Percentiles rank a stretch among this genome's conserved stretches.
Evolutionary conservation across 2,113 vertebrate genomes (phyloP).

Genomic region (Hymenochirus boettgeri): DNA sequence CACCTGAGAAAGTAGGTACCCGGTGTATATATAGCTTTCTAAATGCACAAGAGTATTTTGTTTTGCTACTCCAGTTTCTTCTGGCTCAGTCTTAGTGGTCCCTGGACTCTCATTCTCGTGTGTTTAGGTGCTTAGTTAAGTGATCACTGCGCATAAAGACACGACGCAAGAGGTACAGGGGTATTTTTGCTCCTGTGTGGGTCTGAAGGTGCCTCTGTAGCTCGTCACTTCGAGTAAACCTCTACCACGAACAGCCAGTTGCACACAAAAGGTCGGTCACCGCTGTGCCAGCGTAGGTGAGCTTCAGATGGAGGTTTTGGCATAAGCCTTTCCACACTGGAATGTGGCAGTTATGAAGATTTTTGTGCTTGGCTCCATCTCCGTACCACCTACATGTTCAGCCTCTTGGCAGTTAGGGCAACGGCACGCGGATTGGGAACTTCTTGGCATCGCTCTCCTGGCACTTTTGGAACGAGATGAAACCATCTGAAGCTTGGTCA

Average conservation of each 20-base stretch:
- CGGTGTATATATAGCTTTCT: no score
- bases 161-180: constrained; percentile 75
- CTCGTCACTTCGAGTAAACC: constrained; percentile 89
- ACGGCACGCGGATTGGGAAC: constrained; percentile 79
- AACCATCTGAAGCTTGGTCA: constrained; percentile 72
- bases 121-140: constrained; percentile 89
- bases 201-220: constrained; percentile 89
- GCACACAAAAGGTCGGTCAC: constrained; percentile 89
- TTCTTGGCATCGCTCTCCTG: constrained; percentile 74
- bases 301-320: constrained; percentile 95
- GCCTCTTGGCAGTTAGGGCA: constrained; percentile 92
- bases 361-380: constrained; percentile 76
- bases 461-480: constrained; percentile 68
- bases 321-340: constrained; percentile 92
- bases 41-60: no score
- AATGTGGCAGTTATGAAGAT: constrained; percentile 91
- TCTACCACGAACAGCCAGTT: constrained; percentile 91
- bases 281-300: constrained; percentile 90
- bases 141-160: constrained; percentile 91
- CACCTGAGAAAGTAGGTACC: no score
- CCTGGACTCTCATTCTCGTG: constrained; percentile 69
- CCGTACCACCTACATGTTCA: constrained; percentile 75
- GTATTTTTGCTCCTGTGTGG: constrained; percentile 85
- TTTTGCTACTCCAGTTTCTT: constrained; percentile 14
- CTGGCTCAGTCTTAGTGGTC: constrained; percentile 43